Conservation (phyloP, 2,113 vertebrate species). For the Regulus satrapa region DNA sequence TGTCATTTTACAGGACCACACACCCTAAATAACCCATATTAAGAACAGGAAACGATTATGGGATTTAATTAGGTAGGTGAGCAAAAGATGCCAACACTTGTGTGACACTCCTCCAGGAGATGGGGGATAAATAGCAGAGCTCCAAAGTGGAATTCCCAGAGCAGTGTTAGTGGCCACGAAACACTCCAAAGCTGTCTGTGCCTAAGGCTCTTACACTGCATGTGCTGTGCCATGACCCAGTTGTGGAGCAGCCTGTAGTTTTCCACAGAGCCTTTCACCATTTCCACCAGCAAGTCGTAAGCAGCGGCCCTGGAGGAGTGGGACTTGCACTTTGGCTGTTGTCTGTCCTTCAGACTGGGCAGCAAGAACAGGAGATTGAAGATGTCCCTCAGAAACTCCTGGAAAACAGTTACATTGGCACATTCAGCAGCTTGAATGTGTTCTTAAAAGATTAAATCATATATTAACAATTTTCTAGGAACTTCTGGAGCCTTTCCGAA, state of each 20-base stretch:
- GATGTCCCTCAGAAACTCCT: conserved; percentile 96
- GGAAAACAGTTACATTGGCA: neutral
- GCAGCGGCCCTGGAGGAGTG: conserved; percentile 94
- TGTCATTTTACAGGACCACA: neutral
- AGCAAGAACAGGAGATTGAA: conserved; percentile 96
- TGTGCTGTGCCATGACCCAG: conserved; percentile 99
- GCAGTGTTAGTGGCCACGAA: neutral
- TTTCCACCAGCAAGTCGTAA: conserved; percentile 95
- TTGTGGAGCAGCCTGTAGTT: conserved; percentile 98
- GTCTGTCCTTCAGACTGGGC: conserved; percentile 92
- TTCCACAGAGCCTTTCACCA: conserved; percentile 95
- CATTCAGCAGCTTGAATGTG: neutral
- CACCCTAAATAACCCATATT: neutral
- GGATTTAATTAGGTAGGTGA: neutral
- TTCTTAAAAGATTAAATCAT: neutral
- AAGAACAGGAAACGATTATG: neutral
- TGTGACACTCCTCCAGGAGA: neutral
- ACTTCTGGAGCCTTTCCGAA: neutral
- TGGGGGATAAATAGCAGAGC: accelerated
- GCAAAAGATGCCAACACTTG: neutral
- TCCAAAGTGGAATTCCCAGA: neutral
- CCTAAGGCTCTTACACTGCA: conserved; percentile 87
- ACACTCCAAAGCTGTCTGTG: neutral
- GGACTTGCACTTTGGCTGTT: conserved; percentile 97
- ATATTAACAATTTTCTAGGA: neutral